Evolutionary conservation across 2,113 vertebrate genomes (phyloP).

Genomic region (Elephas maximus): DNA sequence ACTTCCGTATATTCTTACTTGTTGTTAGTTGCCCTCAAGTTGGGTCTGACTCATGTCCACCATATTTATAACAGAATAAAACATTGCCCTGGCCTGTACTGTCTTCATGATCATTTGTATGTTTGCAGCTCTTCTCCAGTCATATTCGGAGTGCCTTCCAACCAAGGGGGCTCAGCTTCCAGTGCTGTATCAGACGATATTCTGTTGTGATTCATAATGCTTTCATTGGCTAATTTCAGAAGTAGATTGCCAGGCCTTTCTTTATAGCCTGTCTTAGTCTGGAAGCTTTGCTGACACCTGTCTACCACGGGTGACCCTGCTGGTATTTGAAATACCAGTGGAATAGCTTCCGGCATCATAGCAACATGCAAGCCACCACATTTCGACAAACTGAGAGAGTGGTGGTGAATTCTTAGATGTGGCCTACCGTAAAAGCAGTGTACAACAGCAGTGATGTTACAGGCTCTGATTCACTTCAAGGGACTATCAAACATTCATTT

Average conservation of each 20-base stretch:
- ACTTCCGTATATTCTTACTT: not conserved
- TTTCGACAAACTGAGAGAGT: not conserved
- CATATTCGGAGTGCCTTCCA: not conserved
- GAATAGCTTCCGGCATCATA: not conserved
- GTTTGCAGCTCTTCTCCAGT: not conserved
- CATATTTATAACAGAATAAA: not conserved
- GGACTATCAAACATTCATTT: not conserved
- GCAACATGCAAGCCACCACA: not conserved
- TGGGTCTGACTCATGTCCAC: not conserved
- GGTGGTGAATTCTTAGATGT: not conserved
- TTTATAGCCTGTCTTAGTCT: not conserved
- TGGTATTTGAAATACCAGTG: not conserved
- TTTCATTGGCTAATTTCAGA: not conserved
- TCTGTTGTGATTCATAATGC: not conserved
- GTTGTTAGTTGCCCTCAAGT: not conserved
- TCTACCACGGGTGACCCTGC: not conserved
- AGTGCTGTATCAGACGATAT: not conserved
- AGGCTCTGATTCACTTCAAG: not conserved
- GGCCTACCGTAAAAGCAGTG: not conserved
- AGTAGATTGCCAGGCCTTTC: not conserved
- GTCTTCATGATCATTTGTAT: not conserved
- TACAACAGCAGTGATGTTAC: rapidly evolving
- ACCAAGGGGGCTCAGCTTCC: not conserved
- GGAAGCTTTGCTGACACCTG: not conserved
- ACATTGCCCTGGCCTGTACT: not conserved